Evolutionary conservation across 2,113 vertebrate genomes (phyloP), one percentile per base, ranked within the genome.

Genomic region (Coptodon bakossiorum): DNA sequence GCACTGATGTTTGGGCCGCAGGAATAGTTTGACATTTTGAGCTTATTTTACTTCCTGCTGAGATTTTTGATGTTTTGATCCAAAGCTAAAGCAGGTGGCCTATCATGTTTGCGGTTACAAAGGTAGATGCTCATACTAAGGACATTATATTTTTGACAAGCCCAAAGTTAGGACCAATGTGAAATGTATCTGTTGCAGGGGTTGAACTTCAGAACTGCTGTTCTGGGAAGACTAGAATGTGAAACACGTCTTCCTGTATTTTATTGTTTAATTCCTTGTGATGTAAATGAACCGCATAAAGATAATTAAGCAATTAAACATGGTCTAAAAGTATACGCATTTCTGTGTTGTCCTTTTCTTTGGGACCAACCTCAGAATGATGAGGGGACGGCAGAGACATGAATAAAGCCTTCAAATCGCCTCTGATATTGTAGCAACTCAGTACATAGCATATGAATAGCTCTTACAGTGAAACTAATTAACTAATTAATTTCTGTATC

Each of bases 1-100:
- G 27, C 16, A 31, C 73, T 0, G 6, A 6, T 13, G 73, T 78
- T 52, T 78, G 6, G 16, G 10, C 27, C 0, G 2, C 71, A 5
- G 71, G 43, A 50, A 31, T 0, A 31, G 43, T 50, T 76, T 76
- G 16, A 50, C 1, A 34, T n/a, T 31, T 78, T 78, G 4, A 31
- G 45, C 45, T 78, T 50, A 52, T 78, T 50, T 50, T 31, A 12
- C 17, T 0, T 52, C 27, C 73, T 78, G 43, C 9, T 78, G 24
- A 31, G 27, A 78, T 31, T 50, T 78, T 3, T 31, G 9, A 50
- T 6, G 45, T 52, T 78, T 78, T 78, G 73, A 19, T 50, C 10
- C 27, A 31, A 78, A 50, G 6, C 45, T 50, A 50, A 78, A 78
- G 45, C 0, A 16, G 71, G 29, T 48, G 71, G 3, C 66, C 22